Percentiles rank a stretch among this genome's conserved stretches.
These are phyloP conservation scores for Tangachromis dhanisi DNA, from an alignment of 2,113 vertebrate species.

Conservation along the genomic window DNA sequence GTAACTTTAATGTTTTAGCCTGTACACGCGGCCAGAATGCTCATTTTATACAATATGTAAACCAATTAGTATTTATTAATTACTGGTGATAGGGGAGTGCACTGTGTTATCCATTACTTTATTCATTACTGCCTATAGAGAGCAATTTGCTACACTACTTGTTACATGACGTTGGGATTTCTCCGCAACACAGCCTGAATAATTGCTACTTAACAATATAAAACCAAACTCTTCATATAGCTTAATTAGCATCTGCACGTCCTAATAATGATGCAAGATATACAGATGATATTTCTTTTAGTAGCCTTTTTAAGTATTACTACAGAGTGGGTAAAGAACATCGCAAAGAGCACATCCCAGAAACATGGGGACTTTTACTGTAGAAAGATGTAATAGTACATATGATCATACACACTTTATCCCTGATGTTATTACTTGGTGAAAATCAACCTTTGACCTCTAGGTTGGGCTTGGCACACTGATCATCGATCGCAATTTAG, in stretches of 20 bases:
- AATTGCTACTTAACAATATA: neutral
- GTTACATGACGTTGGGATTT: neutral
- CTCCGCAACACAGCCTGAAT: neutral
- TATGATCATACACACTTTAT: neutral
- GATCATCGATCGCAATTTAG: neutral
- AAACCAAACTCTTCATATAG: neutral
- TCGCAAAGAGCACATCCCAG: neutral
- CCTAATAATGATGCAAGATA: neutral
- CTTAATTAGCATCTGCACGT: neutral
- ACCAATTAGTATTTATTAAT: neutral
- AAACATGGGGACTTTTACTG: neutral
- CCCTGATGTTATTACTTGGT: neutral
- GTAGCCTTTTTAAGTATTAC: neutral
- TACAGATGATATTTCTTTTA: neutral
- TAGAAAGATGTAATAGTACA: neutral
- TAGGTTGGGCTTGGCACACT: neutral
- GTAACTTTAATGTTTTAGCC: neutral
- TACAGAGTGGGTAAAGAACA: neutral
- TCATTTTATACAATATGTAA: neutral
- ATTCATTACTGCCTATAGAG: neutral
- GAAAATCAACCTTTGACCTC: neutral
- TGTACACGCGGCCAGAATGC: neutral
- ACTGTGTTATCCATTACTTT: neutral
- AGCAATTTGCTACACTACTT: neutral
- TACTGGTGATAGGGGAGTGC: neutral